A percentile compares a stretch with the other conserved stretches of the same genome.
These are phyloP conservation scores for Cepphus grylle DNA, from an alignment of 2,113 vertebrate genomes.

Conservation along the genomic window DNA sequence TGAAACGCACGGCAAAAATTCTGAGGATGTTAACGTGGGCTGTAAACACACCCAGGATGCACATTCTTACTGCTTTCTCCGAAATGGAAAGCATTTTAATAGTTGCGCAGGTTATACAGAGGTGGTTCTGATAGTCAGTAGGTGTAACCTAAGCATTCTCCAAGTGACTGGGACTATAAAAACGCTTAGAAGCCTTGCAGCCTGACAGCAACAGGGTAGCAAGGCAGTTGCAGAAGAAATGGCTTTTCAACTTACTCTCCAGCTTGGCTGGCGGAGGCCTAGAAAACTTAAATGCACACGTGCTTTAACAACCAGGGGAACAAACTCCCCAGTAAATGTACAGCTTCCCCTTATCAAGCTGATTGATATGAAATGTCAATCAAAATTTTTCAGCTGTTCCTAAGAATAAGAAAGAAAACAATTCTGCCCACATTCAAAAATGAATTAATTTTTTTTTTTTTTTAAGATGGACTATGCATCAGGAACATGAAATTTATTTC, in stretches of 20 bases:
- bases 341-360: neutral
- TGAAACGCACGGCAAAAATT: neutral
- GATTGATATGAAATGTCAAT: neutral
- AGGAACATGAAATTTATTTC: neutral
- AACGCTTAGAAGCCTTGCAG: neutral
- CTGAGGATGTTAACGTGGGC: neutral
- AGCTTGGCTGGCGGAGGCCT: neutral
- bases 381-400: neutral
- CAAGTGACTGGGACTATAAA: neutral
- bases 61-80: neutral
- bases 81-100: neutral
- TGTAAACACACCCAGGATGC: neutral
- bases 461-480: neutral
- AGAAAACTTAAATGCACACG: neutral
- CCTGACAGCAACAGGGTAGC: neutral
- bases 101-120: neutral
- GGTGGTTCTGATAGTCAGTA: neutral
- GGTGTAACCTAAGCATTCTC: neutral
- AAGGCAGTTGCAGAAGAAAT: neutral
- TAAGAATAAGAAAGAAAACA: neutral
- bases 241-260: neutral
- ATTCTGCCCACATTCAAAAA: neutral
- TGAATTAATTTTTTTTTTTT: neutral
- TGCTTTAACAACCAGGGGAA: neutral
- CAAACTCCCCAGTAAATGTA: neutral